Conservation (phyloP, 2,113 vertebrate species). For the Athene noctua region DNA sequence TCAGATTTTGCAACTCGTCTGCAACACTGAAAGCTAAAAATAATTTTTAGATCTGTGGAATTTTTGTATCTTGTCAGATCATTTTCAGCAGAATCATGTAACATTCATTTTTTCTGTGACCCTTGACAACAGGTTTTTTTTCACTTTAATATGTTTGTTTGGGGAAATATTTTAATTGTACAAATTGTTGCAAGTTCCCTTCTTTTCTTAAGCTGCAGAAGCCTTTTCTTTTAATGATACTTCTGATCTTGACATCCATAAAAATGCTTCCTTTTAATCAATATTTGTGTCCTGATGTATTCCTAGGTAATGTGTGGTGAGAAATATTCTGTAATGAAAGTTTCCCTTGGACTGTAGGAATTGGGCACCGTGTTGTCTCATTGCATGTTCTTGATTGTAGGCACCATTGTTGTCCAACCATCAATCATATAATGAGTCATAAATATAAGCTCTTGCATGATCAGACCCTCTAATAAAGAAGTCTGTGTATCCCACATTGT, state of each 20-base stretch:
- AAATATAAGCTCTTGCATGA: neutral
- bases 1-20: constrained; percentile 11
- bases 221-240: neutral
- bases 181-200: neutral
- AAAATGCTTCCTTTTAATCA: neutral
- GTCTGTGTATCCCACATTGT: neutral
- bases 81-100: neutral
- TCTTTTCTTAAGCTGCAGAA: neutral
- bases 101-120: neutral
- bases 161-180: neutral
- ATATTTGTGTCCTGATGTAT: neutral
- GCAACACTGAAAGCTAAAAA: neutral
- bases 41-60: neutral
- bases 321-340: neutral
- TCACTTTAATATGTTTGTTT: neutral
- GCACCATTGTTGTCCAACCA: neutral
- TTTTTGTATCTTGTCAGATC: neutral
- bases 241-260: neutral
- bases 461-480: neutral
- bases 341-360: neutral
- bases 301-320: neutral
- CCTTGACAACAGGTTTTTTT: neutral
- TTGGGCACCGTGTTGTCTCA: neutral
- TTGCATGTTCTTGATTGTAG: neutral
- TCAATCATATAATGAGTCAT: neutral